phyloP scores from a whole-genome alignment of 1,140 invertebrate species.

The Micrasema minimum region DNA sequence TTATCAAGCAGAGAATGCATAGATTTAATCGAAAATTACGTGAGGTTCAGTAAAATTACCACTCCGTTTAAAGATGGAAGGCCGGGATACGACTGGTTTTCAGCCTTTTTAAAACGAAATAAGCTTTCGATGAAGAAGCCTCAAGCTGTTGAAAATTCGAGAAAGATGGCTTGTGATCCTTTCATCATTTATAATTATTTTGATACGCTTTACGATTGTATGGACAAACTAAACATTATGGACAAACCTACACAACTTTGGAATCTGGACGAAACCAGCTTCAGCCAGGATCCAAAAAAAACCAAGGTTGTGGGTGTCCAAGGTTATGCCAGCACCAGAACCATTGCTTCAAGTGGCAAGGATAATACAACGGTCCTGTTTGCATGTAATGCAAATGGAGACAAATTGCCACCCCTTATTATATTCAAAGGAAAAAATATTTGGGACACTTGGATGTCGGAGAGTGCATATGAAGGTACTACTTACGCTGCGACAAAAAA shows the following conservation, averaged over 20 bases:
- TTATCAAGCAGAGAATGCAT: conserved; percentile 56
- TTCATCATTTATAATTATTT: not conserved
- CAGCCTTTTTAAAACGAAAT: conserved; percentile 56
- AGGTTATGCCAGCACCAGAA: not conserved
- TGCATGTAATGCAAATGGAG: conserved; percentile 42
- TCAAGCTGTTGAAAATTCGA: conserved; percentile 56
- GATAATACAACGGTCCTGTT: conserved; percentile 3
- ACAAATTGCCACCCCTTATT: conserved; percentile 53
- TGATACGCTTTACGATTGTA: not conserved
- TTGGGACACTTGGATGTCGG: conserved; percentile 52
- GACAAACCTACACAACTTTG: not conserved
- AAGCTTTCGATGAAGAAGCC: conserved; percentile 58
- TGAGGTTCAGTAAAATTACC: conserved; percentile 55
- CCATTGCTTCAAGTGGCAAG: not conserved
- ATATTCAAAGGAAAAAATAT: conserved; percentile 55
- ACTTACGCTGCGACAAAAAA: not conserved
- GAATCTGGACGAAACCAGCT: not conserved
- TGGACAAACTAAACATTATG: not conserved
- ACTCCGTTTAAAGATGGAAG: conserved; percentile 57
- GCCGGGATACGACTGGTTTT: conserved; percentile 59
- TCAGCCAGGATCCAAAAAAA: not conserved
- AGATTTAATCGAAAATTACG: conserved; percentile 54
- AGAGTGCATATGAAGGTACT: not conserved
- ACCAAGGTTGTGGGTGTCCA: not conserved
- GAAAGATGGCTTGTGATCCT: conserved; percentile 51